Evolutionary conservation across 2,113 vertebrate genomes (phyloP), one percentile per base, ranked within the genome.

Genomic region (Anguilla japonica): DNA sequence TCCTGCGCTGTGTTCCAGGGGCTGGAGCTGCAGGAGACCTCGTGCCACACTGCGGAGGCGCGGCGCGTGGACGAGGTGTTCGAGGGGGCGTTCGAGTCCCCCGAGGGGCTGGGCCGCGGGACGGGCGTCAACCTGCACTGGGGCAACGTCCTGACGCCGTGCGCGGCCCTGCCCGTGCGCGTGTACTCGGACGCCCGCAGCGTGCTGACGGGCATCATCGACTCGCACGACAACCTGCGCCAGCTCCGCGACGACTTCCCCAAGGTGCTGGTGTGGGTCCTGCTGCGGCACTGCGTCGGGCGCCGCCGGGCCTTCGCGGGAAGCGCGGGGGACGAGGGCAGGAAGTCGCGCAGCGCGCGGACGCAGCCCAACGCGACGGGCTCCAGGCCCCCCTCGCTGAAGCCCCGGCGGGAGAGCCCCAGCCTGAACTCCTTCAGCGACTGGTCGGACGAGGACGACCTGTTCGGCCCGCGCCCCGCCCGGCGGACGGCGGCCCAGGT

Each of bases 11-110:
- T 67, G 85, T 80, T 90, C 63, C 92, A 99, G 98, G 98, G 98
- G 4, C 91, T 99, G 87, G 98, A 99, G 94, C 94, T 99, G 81
- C 98, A 99, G 93, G 98, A 99, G 93, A 99, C 98, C 0, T 99
- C 98, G 9, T 99, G 98, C 90, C 98, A 99, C 89, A 97, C 98
- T 5, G 97, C 97, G 88, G 98, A 99, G 95, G 98, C 98, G 43
- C 96, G 95, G 85, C 95, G 96, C 89, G 97, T 99, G 81, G 98
- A 99, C 84, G 98, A 99, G 92, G 96, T 99, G 81, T 99, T 99
- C 86, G 97, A 97, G 92, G 94, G 91, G 78, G 97, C 97, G 11
- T 98, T 99, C 50, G 96, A 97, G 88, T 94, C 94, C 5, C 94
- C 97, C 5, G 97, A 98, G 86, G 89, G 88, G 53, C 84, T 93